Conservation (phyloP, 1,140 invertebrate species). For the Bathynomus jamesi region DNA sequence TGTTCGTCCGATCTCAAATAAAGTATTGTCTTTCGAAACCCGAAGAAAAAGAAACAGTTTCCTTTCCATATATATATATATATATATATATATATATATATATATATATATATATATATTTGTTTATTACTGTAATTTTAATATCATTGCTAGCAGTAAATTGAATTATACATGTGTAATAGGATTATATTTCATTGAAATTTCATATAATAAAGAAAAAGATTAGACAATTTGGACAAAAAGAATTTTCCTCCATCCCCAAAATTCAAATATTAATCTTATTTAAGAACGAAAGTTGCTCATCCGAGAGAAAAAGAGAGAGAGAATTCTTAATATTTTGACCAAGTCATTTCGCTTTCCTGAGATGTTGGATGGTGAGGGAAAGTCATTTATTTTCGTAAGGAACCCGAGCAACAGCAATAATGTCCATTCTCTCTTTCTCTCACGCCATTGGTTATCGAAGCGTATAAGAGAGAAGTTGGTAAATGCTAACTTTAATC, state of each 20-base stretch:
- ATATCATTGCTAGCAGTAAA: background rate
- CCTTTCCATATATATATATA: background rate
- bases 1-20: background rate
- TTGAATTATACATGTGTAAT: background rate
- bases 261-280: background rate
- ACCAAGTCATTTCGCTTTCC: background rate
- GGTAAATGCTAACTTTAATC: too few relatives aligned
- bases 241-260: background rate
- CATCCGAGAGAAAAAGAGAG: background rate
- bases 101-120: background rate
- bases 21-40: background rate
- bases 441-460: background rate
- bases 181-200: background rate
- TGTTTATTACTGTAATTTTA: background rate
- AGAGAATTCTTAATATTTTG: background rate
- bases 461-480: background rate
- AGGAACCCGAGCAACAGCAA: background rate
- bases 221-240: background rate
- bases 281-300: background rate
- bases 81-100: background rate
- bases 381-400: background rate
- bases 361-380: background rate
- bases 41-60: background rate
- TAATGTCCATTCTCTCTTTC: background rate
- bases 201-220: background rate